Conservation (phyloP, 1,140 invertebrate species). For the Meteorus sp. region DNA sequence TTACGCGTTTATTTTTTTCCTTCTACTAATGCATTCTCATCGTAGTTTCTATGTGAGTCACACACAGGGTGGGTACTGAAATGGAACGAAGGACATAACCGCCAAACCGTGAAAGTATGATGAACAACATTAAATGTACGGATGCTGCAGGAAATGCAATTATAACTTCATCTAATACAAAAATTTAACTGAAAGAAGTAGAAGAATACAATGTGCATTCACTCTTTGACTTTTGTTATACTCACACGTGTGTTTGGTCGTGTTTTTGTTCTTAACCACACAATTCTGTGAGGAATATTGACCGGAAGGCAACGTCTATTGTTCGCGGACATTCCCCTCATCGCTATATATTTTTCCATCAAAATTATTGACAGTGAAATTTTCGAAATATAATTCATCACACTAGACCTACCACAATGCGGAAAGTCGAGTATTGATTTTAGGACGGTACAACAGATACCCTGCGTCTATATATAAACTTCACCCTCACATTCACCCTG, state of each 20-base stretch:
- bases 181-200: too few species aligned
- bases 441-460: conserved; percentile 10
- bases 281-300: not conserved
- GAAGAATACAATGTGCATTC: too few species aligned
- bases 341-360: not conserved
- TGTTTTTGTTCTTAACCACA: conserved; percentile 1
- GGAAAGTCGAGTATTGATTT: conserved; percentile 32
- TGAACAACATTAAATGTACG: conserved; percentile 29
- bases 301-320: conserved; percentile 20
- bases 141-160: conserved; percentile 36
- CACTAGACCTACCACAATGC: conserved; percentile 26
- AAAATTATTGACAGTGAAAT: conserved; percentile 1
- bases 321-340: conserved; percentile 15
- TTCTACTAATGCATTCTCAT: not conserved
- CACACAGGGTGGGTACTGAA: conserved; percentile 25
- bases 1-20: not conserved
- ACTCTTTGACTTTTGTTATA: too few species aligned
- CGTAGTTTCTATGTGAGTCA: not conserved
- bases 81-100: conserved; percentile 38
- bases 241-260: not conserved
- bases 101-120: conserved; percentile 41
- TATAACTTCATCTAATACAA: too few species aligned
- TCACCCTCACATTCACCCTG: too few species aligned
- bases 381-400: conserved; percentile 5
- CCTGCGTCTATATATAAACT: not conserved